These are phyloP conservation scores for Pagrus major DNA, from an alignment of 2,113 vertebrate species.

Conservation along the genomic window DNA sequence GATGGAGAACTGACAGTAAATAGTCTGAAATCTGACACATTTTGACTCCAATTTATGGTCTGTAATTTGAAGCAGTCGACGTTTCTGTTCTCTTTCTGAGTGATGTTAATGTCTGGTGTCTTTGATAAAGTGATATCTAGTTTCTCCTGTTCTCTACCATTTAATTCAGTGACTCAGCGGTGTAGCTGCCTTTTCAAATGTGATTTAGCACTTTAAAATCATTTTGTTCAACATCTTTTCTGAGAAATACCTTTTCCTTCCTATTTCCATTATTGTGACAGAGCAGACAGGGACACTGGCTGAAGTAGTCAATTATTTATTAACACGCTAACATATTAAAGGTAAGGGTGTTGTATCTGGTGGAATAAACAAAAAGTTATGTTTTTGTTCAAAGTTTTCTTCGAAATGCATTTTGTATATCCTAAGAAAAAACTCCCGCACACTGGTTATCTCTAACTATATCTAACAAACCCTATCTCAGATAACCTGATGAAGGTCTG, in stretches of 20 bases:
- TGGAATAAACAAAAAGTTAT: background rate
- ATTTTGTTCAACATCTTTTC: background rate
- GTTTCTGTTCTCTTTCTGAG: background rate
- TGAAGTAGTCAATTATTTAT: background rate
- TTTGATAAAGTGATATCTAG: constrained; percentile 6
- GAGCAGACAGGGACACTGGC: background rate
- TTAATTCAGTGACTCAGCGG: constrained; percentile 8
- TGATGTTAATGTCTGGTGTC: background rate
- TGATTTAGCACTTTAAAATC: background rate
- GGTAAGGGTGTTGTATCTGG: background rate
- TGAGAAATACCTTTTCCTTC: background rate
- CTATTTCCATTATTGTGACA: background rate
- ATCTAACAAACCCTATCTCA: no score
- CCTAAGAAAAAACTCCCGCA: no score
- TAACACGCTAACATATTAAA: background rate
- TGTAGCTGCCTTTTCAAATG: background rate
- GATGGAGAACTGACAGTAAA: background rate
- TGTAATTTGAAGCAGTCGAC: constrained; percentile 4
- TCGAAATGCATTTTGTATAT: background rate
- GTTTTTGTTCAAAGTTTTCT: background rate
- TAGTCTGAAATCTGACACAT: constrained; percentile 11
- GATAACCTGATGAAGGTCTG: no score
- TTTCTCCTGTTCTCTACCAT: background rate
- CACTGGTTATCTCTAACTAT: no score
- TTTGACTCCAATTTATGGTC: constrained; percentile 7